Percentiles rank a stretch among this genome's conserved stretches.
Conservation (phyloP, 1,140 invertebrate species). For the Saxidomus purpurata region DNA sequence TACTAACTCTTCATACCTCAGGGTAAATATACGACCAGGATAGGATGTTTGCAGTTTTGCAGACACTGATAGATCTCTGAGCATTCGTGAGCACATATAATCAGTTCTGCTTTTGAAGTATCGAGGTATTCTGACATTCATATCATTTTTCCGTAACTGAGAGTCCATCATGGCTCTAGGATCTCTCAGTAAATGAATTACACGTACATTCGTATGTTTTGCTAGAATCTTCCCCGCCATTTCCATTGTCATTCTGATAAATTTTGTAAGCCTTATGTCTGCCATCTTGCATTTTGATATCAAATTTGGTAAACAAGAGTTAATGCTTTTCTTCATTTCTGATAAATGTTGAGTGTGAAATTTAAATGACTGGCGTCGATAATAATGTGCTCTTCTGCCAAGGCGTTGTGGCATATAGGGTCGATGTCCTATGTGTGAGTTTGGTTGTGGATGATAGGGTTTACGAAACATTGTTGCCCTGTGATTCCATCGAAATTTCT, state of each 20-base stretch:
- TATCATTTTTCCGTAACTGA: constrained; percentile 55
- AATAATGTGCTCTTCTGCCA: no score
- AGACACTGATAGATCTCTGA: background rate
- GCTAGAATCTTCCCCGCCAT: background rate
- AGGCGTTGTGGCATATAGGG: no score
- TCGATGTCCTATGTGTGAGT: no score
- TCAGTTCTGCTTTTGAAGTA: background rate
- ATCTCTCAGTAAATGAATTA: constrained; percentile 57
- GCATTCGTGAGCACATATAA: constrained; percentile 24
- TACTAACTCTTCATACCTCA: constrained; percentile 53
- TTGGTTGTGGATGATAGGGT: no score
- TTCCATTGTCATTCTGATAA: constrained; percentile 36
- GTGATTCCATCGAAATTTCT: no score
- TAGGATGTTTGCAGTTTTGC: constrained; percentile 6
- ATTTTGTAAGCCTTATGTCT: constrained; percentile 7
- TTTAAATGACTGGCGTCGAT: no score
- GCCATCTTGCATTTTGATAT: constrained; percentile 2
- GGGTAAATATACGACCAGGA: constrained; percentile 7
- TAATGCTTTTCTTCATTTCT: background rate
- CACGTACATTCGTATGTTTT: background rate
- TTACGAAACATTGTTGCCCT: no score
- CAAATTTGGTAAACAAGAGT: constrained; percentile 24
- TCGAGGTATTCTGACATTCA: background rate
- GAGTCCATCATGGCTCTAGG: constrained; percentile 63
- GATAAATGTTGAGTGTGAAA: background rate